Conservation (phyloP, 2,888 invertebrate genomes). For the Acrocyrtus sp. region DNA sequence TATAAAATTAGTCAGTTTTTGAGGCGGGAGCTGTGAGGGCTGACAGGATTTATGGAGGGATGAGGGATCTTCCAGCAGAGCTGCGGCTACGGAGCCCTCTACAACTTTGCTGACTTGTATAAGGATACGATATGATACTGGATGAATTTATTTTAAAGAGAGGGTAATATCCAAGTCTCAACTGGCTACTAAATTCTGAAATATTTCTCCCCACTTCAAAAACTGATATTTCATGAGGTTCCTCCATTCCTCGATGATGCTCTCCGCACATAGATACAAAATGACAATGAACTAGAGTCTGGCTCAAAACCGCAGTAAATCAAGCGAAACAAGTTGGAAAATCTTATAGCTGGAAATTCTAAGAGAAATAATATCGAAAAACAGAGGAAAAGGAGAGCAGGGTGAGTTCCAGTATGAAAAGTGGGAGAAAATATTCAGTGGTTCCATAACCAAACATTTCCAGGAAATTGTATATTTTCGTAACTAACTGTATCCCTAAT, state of each 20-base stretch:
- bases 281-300: constrained; percentile 15
- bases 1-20: constrained; percentile 40
- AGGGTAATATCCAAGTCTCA: too few species aligned
- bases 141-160: too few species aligned
- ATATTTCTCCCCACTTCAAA: too few species aligned
- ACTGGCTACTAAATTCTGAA: too few species aligned
- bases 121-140: too few species aligned
- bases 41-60: not conserved
- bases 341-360: too few species aligned
- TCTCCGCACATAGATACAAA: constrained; percentile 4
- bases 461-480: not conserved
- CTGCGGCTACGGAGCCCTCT: not conserved
- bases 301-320: constrained; percentile 47
- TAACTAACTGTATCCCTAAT: not conserved
- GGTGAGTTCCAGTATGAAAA: too few species aligned
- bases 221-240: constrained; percentile 23
- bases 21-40: constrained; percentile 8
- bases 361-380: too few species aligned
- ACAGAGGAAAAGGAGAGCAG: too few species aligned
- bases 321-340: constrained; percentile 18
- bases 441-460: too few species aligned
- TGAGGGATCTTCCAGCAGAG: not conserved
- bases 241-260: not conserved
- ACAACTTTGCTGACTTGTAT: not conserved
- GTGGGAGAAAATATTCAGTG: too few species aligned